Base-by-base conservation (phyloP, 1,140 invertebrate genomes). In the Drosophila sulfurigaster region DNA sequence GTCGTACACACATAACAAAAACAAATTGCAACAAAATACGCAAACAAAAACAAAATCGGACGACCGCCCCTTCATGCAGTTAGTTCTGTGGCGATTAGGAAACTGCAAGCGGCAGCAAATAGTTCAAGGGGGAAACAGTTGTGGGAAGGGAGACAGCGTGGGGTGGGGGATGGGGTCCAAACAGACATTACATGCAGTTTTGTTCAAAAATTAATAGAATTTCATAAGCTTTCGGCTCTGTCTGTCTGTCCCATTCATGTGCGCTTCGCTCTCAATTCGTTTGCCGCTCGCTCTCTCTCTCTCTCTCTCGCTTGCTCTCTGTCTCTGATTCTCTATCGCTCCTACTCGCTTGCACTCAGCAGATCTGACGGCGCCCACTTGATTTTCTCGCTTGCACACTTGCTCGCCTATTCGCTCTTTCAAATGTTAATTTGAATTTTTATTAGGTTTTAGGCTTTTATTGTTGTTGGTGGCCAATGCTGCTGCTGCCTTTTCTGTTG, bases 351-450 rank as follows among this genome's bases (percentile, higher is more conserved):
- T 49, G 45, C 78, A 52, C 25, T 67, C 20, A 32, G 46, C 67
- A 54, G 68, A 64, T 45, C 11, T 32, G 5, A 10, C 56, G 30
- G 56, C 60, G 20, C 52, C 54, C 46, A 59, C 49, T 60, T 10
- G 16, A 5, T 5, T 38, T 52, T 43, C 54, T 75, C 59, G 64
- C 70, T 69, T 41, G 30, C 49, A 52, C 67, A 46, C 59, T 52
- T 60, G 45, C 63, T 75, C 67, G 72, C 72, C 73, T 56, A 52
- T 64, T 82, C 68, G 74, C 83, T 88, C 82, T 87, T 82, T 82
- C 81, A 81, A 82, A 90, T 87, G 82, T 90, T 91, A 91, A 90
- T 90, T 90, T 91, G 87, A 82, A 90, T 90, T 90, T 90, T 91
- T 90, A 91, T 90, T 90, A 90, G 87, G 83, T 90, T 90, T 90